phyloP scores from a whole-genome alignment of 64 coral and sea anemone species.

The Actinia tenebrosa region DNA sequence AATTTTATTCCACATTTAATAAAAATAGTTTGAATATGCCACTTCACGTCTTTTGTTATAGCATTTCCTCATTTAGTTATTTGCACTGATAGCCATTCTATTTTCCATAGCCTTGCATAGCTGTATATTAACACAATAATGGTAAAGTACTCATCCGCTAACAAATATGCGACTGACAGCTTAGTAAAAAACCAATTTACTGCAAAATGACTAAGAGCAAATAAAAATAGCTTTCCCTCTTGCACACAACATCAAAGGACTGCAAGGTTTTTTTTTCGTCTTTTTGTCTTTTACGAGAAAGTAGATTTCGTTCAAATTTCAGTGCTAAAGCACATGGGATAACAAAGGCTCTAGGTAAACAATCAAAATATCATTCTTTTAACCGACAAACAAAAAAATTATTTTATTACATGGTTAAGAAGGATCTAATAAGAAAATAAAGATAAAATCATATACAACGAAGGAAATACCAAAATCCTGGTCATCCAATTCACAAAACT shows the following conservation, averaged over 20 bases:
- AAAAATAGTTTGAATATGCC: neutral
- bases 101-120: neutral
- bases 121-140: neutral
- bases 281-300: no score
- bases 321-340: conserved; percentile 41
- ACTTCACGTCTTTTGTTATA: neutral
- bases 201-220: neutral
- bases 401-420: neutral
- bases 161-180: neutral
- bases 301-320: neutral
- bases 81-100: neutral
- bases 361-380: conserved; percentile 20
- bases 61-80: neutral
- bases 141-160: neutral
- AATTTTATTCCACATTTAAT: neutral
- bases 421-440: neutral
- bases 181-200: neutral
- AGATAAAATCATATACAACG: neutral
- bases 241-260: neutral
- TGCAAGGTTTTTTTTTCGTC: no score
- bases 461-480: neutral
- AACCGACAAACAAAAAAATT: neutral
- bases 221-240: neutral
- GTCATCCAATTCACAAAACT: neutral
- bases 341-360: conserved; percentile 45